Percentiles rank a stretch among this genome's conserved stretches.
Conservation (phyloP, 2,888 invertebrate genomes). For the Meandrusa payeni region DNA sequence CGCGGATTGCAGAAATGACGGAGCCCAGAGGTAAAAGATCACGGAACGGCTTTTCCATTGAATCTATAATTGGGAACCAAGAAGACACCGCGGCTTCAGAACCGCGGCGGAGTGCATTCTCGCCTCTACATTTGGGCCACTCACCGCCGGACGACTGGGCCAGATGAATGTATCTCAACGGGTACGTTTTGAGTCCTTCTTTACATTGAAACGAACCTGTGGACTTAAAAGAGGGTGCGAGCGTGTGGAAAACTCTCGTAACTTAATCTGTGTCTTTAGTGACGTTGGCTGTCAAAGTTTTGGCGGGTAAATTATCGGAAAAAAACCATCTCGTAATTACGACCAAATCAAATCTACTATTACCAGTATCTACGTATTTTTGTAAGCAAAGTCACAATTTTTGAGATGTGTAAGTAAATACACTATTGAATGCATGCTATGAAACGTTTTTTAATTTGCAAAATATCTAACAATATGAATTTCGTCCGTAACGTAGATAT, state of each 20-base stretch:
- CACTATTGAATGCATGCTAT: slow-evolving; percentile 1
- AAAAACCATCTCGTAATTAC: slow-evolving; percentile 10
- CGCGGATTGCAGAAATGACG: slow-evolving; percentile 67
- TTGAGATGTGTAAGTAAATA: slow-evolving; percentile 13
- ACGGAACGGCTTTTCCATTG: slow-evolving; percentile 82
- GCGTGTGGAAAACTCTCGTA: slow-evolving; percentile 18
- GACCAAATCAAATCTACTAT: slow-evolving; percentile 26
- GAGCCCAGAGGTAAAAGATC: slow-evolving; percentile 74
- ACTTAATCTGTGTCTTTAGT: slow-evolving; percentile 10
- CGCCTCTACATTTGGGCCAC: slow-evolving; percentile 78
- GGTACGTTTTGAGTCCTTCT: slow-evolving; percentile 53
- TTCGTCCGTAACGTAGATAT: slow-evolving; percentile 26
- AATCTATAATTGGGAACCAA: slow-evolving; percentile 80
- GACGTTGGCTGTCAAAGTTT: slow-evolving; percentile 18
- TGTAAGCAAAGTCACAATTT: slow-evolving; percentile 17
- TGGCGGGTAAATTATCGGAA: slow-evolving; percentile 18
- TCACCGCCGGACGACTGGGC: slow-evolving; percentile 82
- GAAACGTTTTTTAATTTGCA: slow-evolving; percentile 20
- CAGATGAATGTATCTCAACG: slow-evolving; percentile 81
- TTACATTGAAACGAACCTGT: slow-evolving; percentile 50
- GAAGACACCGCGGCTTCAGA: slow-evolving; percentile 48
- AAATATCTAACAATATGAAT: slow-evolving; percentile 21
- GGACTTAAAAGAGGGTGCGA: slow-evolving; percentile 31
- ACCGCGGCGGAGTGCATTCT: slow-evolving; percentile 82
- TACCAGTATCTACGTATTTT: slow-evolving; percentile 25